Base-by-base conservation (phyloP, 1,140 invertebrate genomes). In the Brachionus koreanus region DNA sequence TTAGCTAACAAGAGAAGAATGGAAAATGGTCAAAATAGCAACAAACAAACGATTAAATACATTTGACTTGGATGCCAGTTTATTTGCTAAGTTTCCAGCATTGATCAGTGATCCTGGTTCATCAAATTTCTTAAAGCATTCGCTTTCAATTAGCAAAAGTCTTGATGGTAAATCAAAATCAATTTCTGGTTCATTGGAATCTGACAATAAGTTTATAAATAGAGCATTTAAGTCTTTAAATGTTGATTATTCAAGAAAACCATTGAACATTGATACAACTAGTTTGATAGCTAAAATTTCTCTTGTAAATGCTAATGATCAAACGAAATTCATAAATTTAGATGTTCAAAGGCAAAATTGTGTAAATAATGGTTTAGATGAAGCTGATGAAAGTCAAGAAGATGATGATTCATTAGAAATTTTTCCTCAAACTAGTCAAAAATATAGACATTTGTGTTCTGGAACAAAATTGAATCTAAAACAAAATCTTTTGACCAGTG, bases 201-300 rank as follows among this genome's bases (percentile, higher is more conserved):
- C 69, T 9, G 69, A 74, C 23, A 74, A 74, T 25, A 46, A 43
- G 3, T 74, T 25, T 74, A 12, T 74, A 13, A 46, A 23, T 25
- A 13, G 19, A 13, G 0, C 46, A 29, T 74, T 74, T 16, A 74
- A 74, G 25, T 25, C 5, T 2, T 0, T 74, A 3, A 74, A 42
- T 46, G 19, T 74, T 46, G 69, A 74, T 10, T 74, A 74, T 74
- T 74, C 23, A 29, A 74, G 69, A 49, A 19, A 74, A 46, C 39
- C 39, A 46, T 5, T 74, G 9, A 74, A 46, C 23, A 12, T 6
- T 13, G 43, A 74, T 13, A 12, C 43, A 12, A 74, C 69, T 10
- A 46, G 12, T 29, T 4, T 74, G 19, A 74, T 25, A 13, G 16
- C n/a, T 23, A 74, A 74, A 13, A 4, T 74, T 4, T 16, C 33